Evolutionary conservation across 2,888 invertebrate genomes (phyloP).

Genomic region (Synergus itoensis): DNA sequence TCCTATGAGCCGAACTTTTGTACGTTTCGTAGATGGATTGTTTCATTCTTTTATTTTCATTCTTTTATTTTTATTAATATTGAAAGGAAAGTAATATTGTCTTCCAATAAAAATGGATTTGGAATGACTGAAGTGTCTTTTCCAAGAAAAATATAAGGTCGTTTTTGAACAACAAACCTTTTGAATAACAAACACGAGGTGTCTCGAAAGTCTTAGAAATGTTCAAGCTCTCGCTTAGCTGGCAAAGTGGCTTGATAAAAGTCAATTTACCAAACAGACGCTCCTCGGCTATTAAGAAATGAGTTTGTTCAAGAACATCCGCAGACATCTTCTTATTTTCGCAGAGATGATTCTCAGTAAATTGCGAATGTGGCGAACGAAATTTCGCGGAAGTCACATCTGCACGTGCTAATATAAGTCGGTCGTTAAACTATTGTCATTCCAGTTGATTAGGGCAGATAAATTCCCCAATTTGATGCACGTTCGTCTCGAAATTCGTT

Average conservation of each 20-base stretch:
- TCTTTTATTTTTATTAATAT: not conserved
- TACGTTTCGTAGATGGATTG: not conserved
- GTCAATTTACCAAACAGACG: constrained; percentile 26
- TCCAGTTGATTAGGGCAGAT: not conserved
- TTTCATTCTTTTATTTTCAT: not conserved
- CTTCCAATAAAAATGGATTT: not conserved
- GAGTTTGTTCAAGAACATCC: constrained; percentile 32
- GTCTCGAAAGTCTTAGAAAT: constrained; percentile 5
- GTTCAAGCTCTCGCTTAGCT: not conserved
- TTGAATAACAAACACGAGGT: not conserved
- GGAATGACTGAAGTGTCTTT: not conserved
- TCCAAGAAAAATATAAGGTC: not conserved
- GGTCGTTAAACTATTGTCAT: not conserved
- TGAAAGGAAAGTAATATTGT: not conserved
- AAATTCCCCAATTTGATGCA: not conserved
- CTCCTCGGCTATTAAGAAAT: constrained; percentile 22
- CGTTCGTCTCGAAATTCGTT: not conserved
- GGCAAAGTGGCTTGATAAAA: constrained; percentile 36
- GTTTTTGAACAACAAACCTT: not conserved
- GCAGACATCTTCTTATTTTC: constrained; percentile 22
- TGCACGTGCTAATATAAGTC: not conserved
- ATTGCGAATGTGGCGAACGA: constrained; percentile 18
- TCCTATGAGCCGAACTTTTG: not conserved
- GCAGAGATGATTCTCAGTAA: constrained; percentile 27
- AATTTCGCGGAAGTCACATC: constrained; percentile 34